Evolutionary conservation across 2,888 invertebrate species (phyloP), one percentile per base, ranked within the genome.

Genomic region (Stratiomys singularior): DNA sequence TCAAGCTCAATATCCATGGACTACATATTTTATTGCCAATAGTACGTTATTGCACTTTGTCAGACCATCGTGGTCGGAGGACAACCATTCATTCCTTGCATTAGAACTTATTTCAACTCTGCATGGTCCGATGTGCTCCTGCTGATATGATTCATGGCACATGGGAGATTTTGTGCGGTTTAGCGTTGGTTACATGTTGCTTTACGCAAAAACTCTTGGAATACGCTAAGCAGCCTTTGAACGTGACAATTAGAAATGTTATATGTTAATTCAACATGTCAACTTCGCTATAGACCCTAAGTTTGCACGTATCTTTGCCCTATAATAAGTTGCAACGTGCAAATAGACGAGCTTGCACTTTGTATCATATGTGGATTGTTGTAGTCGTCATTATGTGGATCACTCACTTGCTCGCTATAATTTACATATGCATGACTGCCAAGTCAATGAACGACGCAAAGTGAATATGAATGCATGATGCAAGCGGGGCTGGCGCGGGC

Each of bases 161-260:
- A 0, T 3, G 27, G 25, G 64, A 64, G 30, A 64, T 64, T 64
- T 64, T 30, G 15, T 64, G 64, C n/a, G 64, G 64, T 64, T 13
- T 52, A 52, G 21, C 47, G 69, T 30, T 47, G 46, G 69, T 69
- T 44, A 69, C 69, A 69, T 69, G 69, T 69, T 69, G 69, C 69
- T 52, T 4, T 46, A 25, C 30, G 69, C 25, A 25, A 69, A 69
- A 47, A 47, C 69, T 25, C 47, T 46, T 18, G 13, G 47, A 18
- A 69, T 47, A 47, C 44, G 23, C 47, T 69, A 69, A 69, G 47
- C 25, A 11, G 47, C 47, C 25, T 47, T 69, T 21, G 69, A 69
- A 47, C 69, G 69, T 69, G 69, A 69, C 69, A 69, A 69, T 69
- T 69, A 69, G 69, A 69, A 23, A 46, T 69, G 69, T 47, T 69